Evolutionary conservation across 2,888 invertebrate species (phyloP).

Genomic region (Heliconius charithonia): DNA sequence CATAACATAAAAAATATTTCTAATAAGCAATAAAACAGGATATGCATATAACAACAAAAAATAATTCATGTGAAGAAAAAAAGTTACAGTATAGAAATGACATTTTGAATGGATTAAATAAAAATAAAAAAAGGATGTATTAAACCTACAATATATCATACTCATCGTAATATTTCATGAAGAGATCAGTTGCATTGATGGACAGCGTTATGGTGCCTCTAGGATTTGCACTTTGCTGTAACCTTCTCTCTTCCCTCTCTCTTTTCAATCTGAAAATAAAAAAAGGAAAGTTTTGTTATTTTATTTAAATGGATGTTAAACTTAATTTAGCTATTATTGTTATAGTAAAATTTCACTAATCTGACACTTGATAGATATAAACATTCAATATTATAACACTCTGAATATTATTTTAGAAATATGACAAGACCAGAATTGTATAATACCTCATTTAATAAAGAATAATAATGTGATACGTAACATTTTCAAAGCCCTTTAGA

Average conservation of each 20-base stretch:
- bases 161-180: constrained; percentile 91
- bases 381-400: no score
- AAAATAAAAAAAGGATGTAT: constrained; percentile 22
- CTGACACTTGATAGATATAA: no score
- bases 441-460: no score
- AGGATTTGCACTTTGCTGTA: constrained; percentile 96
- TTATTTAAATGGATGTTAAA: neutral
- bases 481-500: no score
- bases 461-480: no score
- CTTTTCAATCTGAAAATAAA: constrained; percentile 84
- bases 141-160: constrained; percentile 82
- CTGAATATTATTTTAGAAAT: no score
- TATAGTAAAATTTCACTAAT: no score
- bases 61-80: neutral
- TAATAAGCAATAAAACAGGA: no score
- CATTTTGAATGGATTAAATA: neutral
- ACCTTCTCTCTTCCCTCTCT: constrained; percentile 92
- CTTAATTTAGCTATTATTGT: no score
- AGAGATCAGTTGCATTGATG: constrained; percentile 96
- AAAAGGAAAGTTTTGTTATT: neutral
- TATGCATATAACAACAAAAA: neutral
- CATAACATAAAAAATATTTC: no score
- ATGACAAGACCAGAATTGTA: no score
- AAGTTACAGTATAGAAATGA: neutral
- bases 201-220: constrained; percentile 93